phyloP scores from a whole-genome alignment of 2,888 invertebrate species.

The Rhopalosiphum nymphaeae region DNA sequence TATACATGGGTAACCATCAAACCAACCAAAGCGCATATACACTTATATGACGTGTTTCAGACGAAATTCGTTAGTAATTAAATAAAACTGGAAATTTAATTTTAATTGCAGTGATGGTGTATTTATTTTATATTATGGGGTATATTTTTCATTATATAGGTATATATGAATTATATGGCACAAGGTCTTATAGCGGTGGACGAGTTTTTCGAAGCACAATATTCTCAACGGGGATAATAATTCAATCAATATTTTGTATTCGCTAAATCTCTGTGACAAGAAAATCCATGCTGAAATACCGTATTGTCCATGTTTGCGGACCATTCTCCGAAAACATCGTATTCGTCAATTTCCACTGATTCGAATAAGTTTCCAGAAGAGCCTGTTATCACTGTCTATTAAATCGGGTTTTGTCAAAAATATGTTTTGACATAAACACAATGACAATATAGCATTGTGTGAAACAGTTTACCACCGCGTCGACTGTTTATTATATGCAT shows the following conservation, averaged over 20 bases:
- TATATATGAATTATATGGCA: neutral
- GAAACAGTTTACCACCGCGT: neutral
- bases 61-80: neutral
- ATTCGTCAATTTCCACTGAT: neutral
- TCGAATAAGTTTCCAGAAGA: constrained; percentile 3
- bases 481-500: neutral
- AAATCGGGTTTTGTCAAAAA: neutral
- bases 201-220: neutral
- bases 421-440: constrained; percentile 11
- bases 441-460: neutral
- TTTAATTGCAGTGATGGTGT: neutral
- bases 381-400: neutral
- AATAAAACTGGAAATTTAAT: neutral
- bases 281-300: neutral
- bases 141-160: neutral
- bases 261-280: neutral
- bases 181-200: neutral
- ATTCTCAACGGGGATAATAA: neutral
- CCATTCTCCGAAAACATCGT: neutral
- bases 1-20: neutral
- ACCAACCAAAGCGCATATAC: neutral
- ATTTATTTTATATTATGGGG: neutral
- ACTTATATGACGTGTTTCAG: neutral
- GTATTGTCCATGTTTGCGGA: neutral
- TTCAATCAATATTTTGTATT: neutral